phyloP scores from a whole-genome alignment of 2,797 vertebrate species.

The Sardinella longiceps region DNA sequence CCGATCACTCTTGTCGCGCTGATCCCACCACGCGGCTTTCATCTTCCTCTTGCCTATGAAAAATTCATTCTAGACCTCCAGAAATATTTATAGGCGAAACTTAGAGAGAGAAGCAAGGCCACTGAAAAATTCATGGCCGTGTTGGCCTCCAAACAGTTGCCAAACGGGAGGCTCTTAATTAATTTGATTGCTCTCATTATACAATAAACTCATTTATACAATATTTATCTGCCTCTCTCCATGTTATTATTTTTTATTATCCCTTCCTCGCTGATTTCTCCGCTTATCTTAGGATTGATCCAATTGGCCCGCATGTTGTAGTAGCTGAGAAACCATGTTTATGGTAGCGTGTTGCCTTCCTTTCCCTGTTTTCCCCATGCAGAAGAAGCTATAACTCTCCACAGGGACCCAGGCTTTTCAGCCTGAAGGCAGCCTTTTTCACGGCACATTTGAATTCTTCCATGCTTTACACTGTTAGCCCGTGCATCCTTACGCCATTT shows the following conservation, averaged over 20 bases:
- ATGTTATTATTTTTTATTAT: conserved; percentile 8
- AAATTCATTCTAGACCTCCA: conserved; percentile 85
- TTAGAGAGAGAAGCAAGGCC: conserved; percentile 78
- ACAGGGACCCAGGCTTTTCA: conserved; percentile 27
- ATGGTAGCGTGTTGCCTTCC: neutral
- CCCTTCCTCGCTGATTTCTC: neutral
- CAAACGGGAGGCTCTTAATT: conserved; percentile 85
- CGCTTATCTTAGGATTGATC: conserved; percentile 56
- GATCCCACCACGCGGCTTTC: conserved; percentile 65
- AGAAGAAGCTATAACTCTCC: conserved; percentile 26
- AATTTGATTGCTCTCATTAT: conserved; percentile 90
- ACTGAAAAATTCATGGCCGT: conserved; percentile 82
- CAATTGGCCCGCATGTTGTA: conserved; percentile 51
- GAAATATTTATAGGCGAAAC: conserved; percentile 85
- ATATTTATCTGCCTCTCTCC: conserved; percentile 70
- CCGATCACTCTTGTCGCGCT: conserved; percentile 69
- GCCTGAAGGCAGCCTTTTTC: conserved; percentile 24
- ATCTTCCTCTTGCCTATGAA: conserved; percentile 75
- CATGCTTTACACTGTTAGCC: neutral
- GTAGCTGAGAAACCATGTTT: neutral
- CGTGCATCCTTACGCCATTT: neutral
- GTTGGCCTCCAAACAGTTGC: conserved; percentile 90
- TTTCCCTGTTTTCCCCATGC: neutral
- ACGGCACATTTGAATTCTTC: neutral
- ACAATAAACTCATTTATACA: conserved; percentile 78